These are phyloP conservation scores for Xyrauchen texanus DNA, from an alignment of 2,113 vertebrate species.

Conservation along the genomic window DNA sequence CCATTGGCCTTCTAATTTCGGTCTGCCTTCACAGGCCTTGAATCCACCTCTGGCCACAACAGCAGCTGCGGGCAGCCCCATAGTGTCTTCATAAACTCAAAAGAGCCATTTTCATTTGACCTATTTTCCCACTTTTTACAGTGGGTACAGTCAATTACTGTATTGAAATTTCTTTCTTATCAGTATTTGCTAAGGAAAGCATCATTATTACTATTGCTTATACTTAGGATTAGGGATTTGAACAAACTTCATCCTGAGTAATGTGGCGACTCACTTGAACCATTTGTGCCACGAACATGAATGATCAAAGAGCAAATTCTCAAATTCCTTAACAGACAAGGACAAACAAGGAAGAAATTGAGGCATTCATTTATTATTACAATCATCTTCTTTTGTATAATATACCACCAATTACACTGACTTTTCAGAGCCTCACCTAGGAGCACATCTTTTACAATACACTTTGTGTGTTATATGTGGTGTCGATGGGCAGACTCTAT, in stretches of 20 bases:
- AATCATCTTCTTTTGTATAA: constrained; percentile 26
- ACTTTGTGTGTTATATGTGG: background rate
- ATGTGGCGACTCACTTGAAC: no score
- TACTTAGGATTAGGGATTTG: no score
- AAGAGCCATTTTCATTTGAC: background rate
- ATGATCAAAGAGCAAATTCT: background rate
- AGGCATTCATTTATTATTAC: constrained; percentile 27
- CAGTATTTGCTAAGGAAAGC: no score
- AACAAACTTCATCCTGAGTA: no score
- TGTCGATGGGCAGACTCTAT: background rate
- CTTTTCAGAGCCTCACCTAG: background rate
- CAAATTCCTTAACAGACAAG: background rate
- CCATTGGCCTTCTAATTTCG: constrained; percentile 16
- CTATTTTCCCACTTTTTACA: no score
- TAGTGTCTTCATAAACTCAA: background rate
- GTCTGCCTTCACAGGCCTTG: constrained; percentile 28
- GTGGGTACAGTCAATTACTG: no score
- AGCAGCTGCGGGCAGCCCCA: background rate
- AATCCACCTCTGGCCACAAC: background rate
- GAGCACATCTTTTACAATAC: background rate
- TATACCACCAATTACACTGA: constrained; percentile 14
- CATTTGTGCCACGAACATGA: no score
- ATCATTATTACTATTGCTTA: no score
- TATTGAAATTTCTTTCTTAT: no score
- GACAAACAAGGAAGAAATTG: background rate